phyloP scores from a whole-genome alignment of 2,888 invertebrate species.

The Cerceris rybyensis region DNA sequence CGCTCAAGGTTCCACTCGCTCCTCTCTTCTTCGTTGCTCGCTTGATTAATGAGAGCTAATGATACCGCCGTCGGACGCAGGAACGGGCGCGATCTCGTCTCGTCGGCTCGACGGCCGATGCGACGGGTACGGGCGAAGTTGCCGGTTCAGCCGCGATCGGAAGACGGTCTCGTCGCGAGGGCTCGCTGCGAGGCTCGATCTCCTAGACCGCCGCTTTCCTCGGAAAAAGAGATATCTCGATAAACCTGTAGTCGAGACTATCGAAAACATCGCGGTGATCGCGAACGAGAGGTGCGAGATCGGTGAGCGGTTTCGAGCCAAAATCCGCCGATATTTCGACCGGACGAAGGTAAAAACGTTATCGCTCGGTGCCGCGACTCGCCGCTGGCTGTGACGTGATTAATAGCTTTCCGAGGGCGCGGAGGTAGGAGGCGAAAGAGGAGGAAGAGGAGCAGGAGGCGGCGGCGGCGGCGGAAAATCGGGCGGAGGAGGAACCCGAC shows the following conservation, averaged over 20 bases:
- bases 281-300: background rate
- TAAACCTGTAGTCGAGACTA: no score
- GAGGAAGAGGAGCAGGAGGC: background rate
- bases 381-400: slow-evolving; percentile 55
- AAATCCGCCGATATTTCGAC: slow-evolving; percentile 43
- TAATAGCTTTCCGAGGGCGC: slow-evolving; percentile 56
- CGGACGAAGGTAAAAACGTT: slow-evolving; percentile 55
- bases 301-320: slow-evolving; percentile 14
- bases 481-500: background rate
- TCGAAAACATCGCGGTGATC: background rate
- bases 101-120: background rate
- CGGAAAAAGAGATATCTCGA: no score
- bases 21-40: slow-evolving; percentile 42
- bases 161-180: no score
- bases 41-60: slow-evolving; percentile 60
- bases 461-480: slow-evolving; percentile 24
- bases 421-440: slow-evolving; percentile 5
- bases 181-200: no score
- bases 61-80: slow-evolving; percentile 60
- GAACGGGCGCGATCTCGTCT: slow-evolving; percentile 16
- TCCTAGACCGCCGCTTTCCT: no score
- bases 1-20: slow-evolving; percentile 37
- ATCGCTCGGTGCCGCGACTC: slow-evolving; percentile 56
- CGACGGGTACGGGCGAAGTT: no score
- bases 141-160: no score